Evolutionary conservation across 2,797 vertebrate genomes (phyloP).

Genomic region (Hemibagrus guttatus): DNA sequence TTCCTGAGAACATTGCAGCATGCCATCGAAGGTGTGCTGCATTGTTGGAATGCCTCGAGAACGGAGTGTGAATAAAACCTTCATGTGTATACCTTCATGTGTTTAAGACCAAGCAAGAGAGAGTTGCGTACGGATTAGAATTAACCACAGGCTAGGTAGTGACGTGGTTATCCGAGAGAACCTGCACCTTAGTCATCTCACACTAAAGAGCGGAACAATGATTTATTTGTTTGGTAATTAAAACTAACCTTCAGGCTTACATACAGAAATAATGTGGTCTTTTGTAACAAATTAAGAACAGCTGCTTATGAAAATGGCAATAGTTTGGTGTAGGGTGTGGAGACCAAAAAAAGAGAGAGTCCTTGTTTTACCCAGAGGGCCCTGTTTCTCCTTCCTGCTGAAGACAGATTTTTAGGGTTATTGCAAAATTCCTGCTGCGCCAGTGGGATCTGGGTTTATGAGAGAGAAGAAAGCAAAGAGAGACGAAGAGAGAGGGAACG

Average conservation of each 20-base stretch:
- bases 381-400: slow-evolving; percentile 36
- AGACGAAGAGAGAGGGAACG: background rate
- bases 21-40: slow-evolving; percentile 33
- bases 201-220: background rate
- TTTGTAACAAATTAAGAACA: slow-evolving; percentile 11
- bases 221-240: background rate
- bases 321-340: slow-evolving; percentile 14
- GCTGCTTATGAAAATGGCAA: slow-evolving; percentile 3
- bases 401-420: slow-evolving; percentile 53
- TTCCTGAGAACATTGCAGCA: slow-evolving; percentile 11
- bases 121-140: background rate
- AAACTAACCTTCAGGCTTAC: background rate
- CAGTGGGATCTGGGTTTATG: slow-evolving; percentile 44
- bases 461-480: slow-evolving; percentile 27
- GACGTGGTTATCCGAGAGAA: background rate
- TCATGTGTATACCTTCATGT: background rate
- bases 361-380: slow-evolving; percentile 17
- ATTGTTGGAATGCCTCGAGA: slow-evolving; percentile 35
- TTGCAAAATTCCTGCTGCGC: slow-evolving; percentile 58
- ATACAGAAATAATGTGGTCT: background rate
- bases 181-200: background rate
- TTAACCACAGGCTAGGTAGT: background rate
- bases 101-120: background rate
- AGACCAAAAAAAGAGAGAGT: background rate
- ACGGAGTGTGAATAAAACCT: slow-evolving; percentile 6